phyloP scores from a whole-genome alignment of 1,140 invertebrate species.

The Tribolium castaneum region DNA sequence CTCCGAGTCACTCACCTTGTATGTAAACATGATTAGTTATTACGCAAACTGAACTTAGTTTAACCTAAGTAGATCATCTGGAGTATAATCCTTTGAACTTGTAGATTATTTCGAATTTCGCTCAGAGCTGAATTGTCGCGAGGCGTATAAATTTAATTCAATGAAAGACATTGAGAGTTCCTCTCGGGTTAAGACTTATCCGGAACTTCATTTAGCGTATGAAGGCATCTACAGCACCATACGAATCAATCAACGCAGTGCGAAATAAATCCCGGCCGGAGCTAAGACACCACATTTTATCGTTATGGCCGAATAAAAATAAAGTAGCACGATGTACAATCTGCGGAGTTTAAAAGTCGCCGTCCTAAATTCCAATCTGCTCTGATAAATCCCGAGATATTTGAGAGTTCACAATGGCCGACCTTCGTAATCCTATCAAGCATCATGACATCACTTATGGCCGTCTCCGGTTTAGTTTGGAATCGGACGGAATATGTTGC shows the following conservation, averaged over 20 bases:
- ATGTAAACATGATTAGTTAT: background rate
- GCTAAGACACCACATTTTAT: conserved; percentile 43
- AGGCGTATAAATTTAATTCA: background rate
- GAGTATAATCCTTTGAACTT: background rate
- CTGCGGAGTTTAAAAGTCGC: conserved; percentile 45
- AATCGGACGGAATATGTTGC: background rate
- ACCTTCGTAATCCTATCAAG: conserved; percentile 46
- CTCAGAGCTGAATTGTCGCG: background rate
- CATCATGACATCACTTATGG: conserved; percentile 45
- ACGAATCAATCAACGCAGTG: conserved; percentile 24
- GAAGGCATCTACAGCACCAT: background rate
- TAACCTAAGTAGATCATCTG: background rate
- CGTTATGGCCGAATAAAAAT: conserved; percentile 44
- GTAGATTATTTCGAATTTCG: background rate
- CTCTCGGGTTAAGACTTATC: too few relatives aligned
- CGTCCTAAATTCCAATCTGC: conserved; percentile 45
- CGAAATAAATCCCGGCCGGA: conserved; percentile 1
- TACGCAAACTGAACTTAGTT: background rate
- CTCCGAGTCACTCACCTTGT: background rate
- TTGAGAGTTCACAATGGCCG: conserved; percentile 45
- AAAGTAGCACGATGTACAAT: conserved; percentile 41
- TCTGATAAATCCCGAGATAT: conserved; percentile 47
- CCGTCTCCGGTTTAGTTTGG: conserved; percentile 27
- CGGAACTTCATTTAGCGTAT: too few relatives aligned
- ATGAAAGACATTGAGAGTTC: too few relatives aligned